Conservation (phyloP, 2,797 vertebrate species). For the Coranthus polyacanthus region DNA sequence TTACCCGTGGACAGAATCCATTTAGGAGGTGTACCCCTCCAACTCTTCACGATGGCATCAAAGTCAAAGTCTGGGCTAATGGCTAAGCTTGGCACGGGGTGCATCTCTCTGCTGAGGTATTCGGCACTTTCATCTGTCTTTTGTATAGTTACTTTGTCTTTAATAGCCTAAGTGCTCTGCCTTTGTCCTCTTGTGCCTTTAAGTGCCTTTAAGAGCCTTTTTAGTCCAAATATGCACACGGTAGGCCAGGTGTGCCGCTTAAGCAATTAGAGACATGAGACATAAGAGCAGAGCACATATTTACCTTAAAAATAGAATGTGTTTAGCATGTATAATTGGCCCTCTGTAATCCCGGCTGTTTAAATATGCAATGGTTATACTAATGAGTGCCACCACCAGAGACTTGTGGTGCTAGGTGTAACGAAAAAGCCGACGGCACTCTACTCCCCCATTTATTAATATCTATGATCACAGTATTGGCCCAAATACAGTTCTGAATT, state of each 20-base stretch:
- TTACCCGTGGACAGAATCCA: conserved; percentile 58
- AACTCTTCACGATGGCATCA: conserved; percentile 61
- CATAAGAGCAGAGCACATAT: conserved; percentile 61
- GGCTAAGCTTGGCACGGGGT: conserved; percentile 54
- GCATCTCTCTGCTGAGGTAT: conserved; percentile 43
- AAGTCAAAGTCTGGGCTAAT: conserved; percentile 62
- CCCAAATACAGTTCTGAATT: conserved; percentile 44
- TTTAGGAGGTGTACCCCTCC: conserved; percentile 56
- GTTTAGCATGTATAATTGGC: conserved; percentile 65
- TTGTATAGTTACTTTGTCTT: conserved; percentile 48
- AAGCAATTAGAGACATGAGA: conserved; percentile 53
- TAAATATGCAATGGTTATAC: conserved; percentile 60
- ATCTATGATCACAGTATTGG: conserved; percentile 49
- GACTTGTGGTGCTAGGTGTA: conserved; percentile 40
- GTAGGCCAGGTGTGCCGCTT: conserved; percentile 53
- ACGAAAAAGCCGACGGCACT: conserved; percentile 53
- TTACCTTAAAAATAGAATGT: conserved; percentile 63
- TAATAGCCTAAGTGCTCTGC: conserved; percentile 51
- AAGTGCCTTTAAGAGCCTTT: conserved; percentile 53
- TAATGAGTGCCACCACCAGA: conserved; percentile 64
- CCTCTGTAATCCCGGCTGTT: conserved; percentile 45
- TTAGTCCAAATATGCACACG: conserved; percentile 37
- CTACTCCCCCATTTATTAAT: conserved; percentile 54
- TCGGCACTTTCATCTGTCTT: conserved; percentile 53
- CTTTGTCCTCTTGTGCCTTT: conserved; percentile 48